Base-by-base conservation (phyloP, 1,140 invertebrate species). In the Lepidurus arcticus region DNA sequence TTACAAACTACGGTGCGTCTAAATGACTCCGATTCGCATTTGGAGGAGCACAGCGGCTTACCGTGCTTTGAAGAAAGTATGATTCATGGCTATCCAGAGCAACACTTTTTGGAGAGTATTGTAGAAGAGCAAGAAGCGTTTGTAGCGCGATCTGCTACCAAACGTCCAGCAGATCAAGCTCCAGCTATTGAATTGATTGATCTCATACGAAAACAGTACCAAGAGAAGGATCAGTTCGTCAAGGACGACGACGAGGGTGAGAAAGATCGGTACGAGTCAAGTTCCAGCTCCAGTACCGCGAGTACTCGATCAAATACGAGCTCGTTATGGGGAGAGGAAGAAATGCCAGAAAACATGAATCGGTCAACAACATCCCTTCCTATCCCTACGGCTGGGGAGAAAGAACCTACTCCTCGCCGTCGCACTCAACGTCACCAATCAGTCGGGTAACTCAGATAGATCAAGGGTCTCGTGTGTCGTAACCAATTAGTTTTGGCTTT, bases 41-140 rank as follows among this genome's bases (percentile, higher is more conserved):
- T 44, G 42, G 76, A 65, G n/a, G 65, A 16, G 76, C 44, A 76
- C 11, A 21, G 11, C 42, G 26, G 42, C 8, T 47, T 76, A 65
- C 76, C 44, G 6, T 47, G 76, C 44, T 76, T 76, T 11, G 44
- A 26, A n/a, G 76, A 76, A 65, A 76, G 76, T n/a, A 65, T 65
- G 7, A 76, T 76, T n/a, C 65, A 76, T 42, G n/a, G 76, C 44
- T 21, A 45, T 11, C 21, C 44, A 1, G 76, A 13, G 21, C 42
- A 26, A 4, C 76, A 45, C n/a, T 76, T 44, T 10, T 76, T 76
- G 24, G 76, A 76, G 24, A 76, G 44, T 24, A 76, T 76, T 21
- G 7, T 76, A 26, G 76, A 76, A 21, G 76, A 76, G 24, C 45
- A 76, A 53, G 24, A 53, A 16, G 34, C 3, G 34, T 11, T 47